Evolutionary conservation across 2,113 vertebrate genomes (phyloP), one percentile per base, ranked within the genome.

Genomic region (Takifugu bimaculatus): DNA sequence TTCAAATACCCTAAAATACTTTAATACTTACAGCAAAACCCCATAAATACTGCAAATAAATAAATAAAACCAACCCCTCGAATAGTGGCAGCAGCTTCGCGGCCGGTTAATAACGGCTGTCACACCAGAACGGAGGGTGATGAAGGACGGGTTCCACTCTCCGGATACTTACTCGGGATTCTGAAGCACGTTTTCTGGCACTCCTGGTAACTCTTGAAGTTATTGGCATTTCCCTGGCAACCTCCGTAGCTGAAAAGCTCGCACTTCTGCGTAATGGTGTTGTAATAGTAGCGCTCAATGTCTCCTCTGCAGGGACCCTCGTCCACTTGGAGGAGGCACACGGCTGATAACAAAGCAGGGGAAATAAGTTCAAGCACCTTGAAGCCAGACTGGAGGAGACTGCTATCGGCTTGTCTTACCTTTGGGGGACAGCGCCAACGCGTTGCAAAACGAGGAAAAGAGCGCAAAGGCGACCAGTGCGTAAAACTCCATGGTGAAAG

Each of bases 151-250:
- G 11, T 64, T 25, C 9, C 32, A 39, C 58, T 15, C 14, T 32
- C 3, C 48, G 13, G 43, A 2, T 39, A 91, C 96, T 88, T 87
- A 98, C 96, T 95, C 75, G 92, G 89, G 50, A 96, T 95, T 57
- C 53, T 85, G 85, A 90, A 92, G 75, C 96, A 99, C 0, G 80
- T 85, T 54, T 93, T 91, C 6, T 90, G 82, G 54, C 97, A 99
- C 61, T 90, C 91, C 13, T 84, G 70, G 32, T 60, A 57, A 4
- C 83, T 91, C 15, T 57, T 70, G 72, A 96, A 99, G 74, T 94
- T 96, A 84, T 98, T 99, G 79, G 70, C 85, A 48, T 96, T 97
- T 35, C 94, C 95, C 13, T 68, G 44, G 81, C 96, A 97, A 39
- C 94, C 96, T 1, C 96, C 93, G 13, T 92, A 97, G 26, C 26